Evolutionary conservation across 1,140 invertebrate genomes (phyloP).

Genomic region (Lepidurus couesii): DNA sequence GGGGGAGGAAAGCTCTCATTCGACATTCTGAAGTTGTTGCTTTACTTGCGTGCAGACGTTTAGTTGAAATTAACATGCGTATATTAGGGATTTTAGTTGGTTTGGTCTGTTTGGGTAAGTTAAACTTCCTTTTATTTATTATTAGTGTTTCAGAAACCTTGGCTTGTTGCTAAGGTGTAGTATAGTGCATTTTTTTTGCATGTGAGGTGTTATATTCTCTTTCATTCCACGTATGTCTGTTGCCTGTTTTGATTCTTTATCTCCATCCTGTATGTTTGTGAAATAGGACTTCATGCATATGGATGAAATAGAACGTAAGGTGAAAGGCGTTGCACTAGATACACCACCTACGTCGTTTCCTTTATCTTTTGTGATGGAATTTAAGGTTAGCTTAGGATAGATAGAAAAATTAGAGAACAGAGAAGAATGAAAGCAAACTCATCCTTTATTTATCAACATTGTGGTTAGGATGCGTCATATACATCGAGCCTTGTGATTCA

Average conservation of each 20-base stretch:
- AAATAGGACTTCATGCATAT: background rate
- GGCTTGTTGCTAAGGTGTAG: background rate
- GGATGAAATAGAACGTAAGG: background rate
- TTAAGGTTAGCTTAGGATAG: background rate
- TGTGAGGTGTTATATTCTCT: background rate
- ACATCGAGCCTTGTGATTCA: background rate
- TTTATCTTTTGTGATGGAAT: background rate
- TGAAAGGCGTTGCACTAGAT: constrained; percentile 3
- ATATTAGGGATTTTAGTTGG: background rate
- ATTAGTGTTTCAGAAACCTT: background rate
- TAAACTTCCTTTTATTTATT: background rate
- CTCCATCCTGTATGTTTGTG: background rate
- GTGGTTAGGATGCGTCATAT: background rate
- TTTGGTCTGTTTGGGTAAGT: constrained; percentile 5
- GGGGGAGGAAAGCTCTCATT: background rate
- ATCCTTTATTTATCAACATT: background rate
- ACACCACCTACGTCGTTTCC: background rate
- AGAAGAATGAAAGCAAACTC: background rate
- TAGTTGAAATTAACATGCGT: background rate
- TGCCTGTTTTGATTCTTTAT: background rate
- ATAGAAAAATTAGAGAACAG: background rate
- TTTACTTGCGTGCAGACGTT: background rate
- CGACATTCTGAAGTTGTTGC: background rate
- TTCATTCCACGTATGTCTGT: background rate
- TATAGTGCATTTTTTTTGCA: background rate